A percentile compares a stretch with the other conserved stretches of the same genome.
These are phyloP conservation scores for Andrena bucephala DNA, from an alignment of 2,888 invertebrate species.

Conservation along the genomic window DNA sequence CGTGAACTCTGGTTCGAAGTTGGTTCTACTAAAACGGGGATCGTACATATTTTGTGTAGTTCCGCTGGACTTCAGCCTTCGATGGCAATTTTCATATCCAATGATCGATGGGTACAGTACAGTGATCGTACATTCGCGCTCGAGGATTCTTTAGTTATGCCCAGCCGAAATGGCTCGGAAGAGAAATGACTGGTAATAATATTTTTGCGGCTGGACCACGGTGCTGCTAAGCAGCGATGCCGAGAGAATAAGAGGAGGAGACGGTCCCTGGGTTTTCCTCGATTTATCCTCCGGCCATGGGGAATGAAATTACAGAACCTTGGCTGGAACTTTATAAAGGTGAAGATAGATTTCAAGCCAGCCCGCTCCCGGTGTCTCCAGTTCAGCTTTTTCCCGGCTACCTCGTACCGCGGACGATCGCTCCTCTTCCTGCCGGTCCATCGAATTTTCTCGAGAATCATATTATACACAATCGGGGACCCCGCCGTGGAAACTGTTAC, in stretches of 20 bases:
- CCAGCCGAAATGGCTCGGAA: not conserved
- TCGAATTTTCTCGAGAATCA: not conserved
- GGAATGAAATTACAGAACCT: slow-evolving; percentile 67
- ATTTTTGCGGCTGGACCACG: slow-evolving; percentile 31
- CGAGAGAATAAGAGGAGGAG: slow-evolving; percentile 30
- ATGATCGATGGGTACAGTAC: not conserved
- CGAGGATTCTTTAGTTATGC: not conserved
- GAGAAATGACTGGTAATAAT: slow-evolving; percentile 53
- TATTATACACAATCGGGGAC: slow-evolving; percentile 18
- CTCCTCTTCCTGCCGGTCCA: not conserved
- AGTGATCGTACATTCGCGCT: not conserved
- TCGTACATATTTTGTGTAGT: not conserved
- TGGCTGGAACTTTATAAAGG: slow-evolving; percentile 49
- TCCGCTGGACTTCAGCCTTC: not conserved
- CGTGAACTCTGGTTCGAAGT: not conserved
- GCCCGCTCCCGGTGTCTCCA: slow-evolving; percentile 15
- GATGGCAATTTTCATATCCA: not conserved
- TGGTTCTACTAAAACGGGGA: not conserved
- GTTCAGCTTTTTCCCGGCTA: slow-evolving; percentile 24
- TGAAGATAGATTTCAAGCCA: slow-evolving; percentile 55
- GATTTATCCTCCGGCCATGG: slow-evolving; percentile 60
- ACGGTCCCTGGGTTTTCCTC: slow-evolving; percentile 48
- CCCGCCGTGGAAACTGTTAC: not conserved
- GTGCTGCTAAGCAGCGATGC: slow-evolving; percentile 24
- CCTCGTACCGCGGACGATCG: not conserved